These are phyloP conservation scores for Chromobotia macracanthus DNA, from an alignment of 2,797 vertebrate genomes.

Conservation along the genomic window DNA sequence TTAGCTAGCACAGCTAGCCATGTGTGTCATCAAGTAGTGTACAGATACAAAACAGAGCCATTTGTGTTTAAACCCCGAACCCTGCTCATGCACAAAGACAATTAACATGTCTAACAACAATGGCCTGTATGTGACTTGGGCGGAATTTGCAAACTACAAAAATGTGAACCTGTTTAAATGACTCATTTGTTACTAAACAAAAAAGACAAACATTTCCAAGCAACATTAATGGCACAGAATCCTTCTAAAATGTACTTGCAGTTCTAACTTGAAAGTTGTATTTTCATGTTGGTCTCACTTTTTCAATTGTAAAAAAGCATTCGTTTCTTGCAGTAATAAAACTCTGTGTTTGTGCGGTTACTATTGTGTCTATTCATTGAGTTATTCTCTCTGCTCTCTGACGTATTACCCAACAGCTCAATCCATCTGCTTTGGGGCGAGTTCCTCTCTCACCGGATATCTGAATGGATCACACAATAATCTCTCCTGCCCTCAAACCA, in stretches of 20 bases:
- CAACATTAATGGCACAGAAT: not conserved
- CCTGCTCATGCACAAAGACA: not conserved
- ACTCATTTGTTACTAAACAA: not conserved
- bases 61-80: slow-evolving; percentile 1
- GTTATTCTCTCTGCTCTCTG: slow-evolving; percentile 70
- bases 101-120: not conserved
- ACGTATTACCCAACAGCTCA: slow-evolving; percentile 73
- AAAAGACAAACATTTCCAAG: not conserved
- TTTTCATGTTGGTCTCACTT: not conserved
- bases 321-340: slow-evolving; percentile 30
- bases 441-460: slow-evolving; percentile 78
- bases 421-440: slow-evolving; percentile 77
- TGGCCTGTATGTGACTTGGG: not conserved
- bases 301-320: slow-evolving; percentile 32
- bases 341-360: slow-evolving; percentile 13
- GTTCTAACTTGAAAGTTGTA: not conserved
- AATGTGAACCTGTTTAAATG: not conserved
- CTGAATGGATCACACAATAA: slow-evolving; percentile 87
- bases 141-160: not conserved
- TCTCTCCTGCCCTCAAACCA: slow-evolving; percentile 81
- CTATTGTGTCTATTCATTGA: slow-evolving; percentile 70
- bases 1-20: slow-evolving; percentile 30
- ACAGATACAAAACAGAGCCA: slow-evolving; percentile 1
- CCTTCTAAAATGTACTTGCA: slow-evolving; percentile 1
- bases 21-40: slow-evolving; percentile 26